Evolutionary conservation across 1,140 invertebrate species (phyloP).

Genomic region (Drosophila nebulosa): DNA sequence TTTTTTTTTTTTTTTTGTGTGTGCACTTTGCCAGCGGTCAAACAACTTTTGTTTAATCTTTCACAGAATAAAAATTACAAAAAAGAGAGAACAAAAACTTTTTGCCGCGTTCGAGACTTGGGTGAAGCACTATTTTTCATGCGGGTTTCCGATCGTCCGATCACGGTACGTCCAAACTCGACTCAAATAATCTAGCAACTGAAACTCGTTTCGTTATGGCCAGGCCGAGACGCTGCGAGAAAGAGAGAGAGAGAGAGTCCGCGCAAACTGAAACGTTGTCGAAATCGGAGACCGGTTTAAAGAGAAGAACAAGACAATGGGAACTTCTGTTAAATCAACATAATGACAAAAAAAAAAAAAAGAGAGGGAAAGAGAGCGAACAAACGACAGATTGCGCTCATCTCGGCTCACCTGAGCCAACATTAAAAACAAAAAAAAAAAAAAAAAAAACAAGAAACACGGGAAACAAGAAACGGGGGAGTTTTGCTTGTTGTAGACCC

Average conservation of each 20-base stretch:
- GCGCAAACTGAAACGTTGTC: background rate
- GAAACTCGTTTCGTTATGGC: constrained; percentile 69
- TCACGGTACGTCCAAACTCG: constrained; percentile 54
- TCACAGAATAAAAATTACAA: background rate
- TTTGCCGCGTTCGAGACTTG: constrained; percentile 25
- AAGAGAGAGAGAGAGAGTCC: background rate
- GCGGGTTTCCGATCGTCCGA: constrained; percentile 25
- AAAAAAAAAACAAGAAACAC: constrained; percentile 4
- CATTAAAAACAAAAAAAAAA: background rate
- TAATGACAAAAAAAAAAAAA: background rate
- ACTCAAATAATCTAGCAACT: constrained; percentile 60
- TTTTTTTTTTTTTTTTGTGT: too few relatives aligned
- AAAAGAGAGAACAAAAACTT: background rate
- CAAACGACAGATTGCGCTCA: constrained; percentile 3
- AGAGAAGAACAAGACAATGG: constrained; percentile 2
- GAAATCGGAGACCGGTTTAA: constrained; percentile 8
- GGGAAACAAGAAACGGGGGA: constrained; percentile 44
- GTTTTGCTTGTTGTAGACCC: constrained; percentile 50
- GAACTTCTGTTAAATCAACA: background rate
- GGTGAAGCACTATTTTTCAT: constrained; percentile 2
- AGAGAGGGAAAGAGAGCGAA: background rate
- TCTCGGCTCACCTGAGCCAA: constrained; percentile 43
- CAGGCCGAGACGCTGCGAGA: constrained; percentile 23
- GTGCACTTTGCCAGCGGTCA: background rate
- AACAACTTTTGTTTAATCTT: background rate